Evolutionary conservation across 2,113 vertebrate species (phyloP).

Genomic region (Strix uralensis): DNA sequence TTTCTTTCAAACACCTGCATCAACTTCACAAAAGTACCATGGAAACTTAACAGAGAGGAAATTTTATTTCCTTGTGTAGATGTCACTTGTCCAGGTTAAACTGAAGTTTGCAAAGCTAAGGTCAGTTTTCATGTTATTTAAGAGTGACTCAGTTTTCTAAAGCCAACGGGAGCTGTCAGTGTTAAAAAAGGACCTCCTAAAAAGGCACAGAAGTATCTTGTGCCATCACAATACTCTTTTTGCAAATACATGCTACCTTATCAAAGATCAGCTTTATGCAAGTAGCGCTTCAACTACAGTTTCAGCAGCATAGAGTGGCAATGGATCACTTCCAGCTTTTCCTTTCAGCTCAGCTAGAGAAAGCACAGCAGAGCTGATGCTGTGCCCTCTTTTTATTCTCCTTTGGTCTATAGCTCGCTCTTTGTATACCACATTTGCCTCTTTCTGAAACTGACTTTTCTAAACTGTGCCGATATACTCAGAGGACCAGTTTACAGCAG

Average conservation of each 20-base stretch:
- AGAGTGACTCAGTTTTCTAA: neutral
- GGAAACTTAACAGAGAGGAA: neutral
- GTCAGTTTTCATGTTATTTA: neutral
- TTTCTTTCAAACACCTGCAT: neutral
- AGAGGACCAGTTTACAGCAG: neutral
- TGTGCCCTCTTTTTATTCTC: neutral
- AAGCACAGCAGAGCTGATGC: neutral
- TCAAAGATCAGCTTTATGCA: neutral
- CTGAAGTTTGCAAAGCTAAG: neutral
- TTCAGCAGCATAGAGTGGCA: neutral
- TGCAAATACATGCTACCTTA: neutral
- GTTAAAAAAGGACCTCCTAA: neutral
- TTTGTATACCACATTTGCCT: neutral
- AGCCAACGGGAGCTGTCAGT: accelerated
- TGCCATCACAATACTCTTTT: neutral
- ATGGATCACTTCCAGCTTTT: neutral
- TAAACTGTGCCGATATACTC: neutral
- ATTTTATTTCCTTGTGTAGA: neutral
- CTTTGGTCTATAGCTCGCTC: neutral
- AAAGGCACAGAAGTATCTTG: neutral
- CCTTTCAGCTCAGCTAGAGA: neutral
- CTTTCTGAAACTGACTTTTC: neutral
- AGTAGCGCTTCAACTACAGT: neutral
- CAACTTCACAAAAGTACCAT: neutral
- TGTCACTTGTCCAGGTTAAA: neutral